Evolutionary conservation across 37 sponge, comb jelly and placozoan species (phyloP).

Genomic region (Amphimedon queenslandica): DNA sequence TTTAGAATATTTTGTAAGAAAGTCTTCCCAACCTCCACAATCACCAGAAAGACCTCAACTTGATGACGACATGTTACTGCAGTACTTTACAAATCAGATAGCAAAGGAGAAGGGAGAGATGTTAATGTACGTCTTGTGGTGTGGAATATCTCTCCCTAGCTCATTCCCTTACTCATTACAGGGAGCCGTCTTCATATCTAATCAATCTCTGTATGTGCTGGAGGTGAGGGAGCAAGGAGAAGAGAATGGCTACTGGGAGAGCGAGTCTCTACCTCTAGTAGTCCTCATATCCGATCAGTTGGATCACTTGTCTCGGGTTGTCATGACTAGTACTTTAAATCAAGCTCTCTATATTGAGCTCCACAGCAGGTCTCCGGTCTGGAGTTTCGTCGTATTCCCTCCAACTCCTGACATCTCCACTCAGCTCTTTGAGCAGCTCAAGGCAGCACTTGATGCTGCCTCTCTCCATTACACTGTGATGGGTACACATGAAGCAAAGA

Average conservation of each 20-base stretch:
- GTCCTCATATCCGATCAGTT: not conserved
- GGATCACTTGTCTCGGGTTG: constrained; percentile 9
- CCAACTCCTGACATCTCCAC: constrained; percentile 14
- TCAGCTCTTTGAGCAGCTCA: constrained; percentile 32
- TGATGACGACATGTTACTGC: constrained; percentile 13
- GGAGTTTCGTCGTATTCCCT: constrained; percentile 35
- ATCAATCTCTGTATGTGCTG: constrained; percentile 40
- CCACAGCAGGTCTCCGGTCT: constrained; percentile 10
- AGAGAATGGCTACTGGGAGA: constrained; percentile 11
- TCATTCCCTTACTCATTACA: constrained; percentile 23
- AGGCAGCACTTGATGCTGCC: constrained; percentile 44
- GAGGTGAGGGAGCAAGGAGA: constrained; percentile 19
- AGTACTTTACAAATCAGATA: constrained; percentile 11
- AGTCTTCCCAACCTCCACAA: not conserved
- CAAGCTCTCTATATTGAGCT: constrained; percentile 36
- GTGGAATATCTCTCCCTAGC: constrained; percentile 15
- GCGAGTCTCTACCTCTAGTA: constrained; percentile 36
- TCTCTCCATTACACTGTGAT: constrained; percentile 1
- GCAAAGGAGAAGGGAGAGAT: constrained; percentile 29
- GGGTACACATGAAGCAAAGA: not conserved
- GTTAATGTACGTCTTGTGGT: constrained; percentile 47
- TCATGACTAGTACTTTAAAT: constrained; percentile 27
- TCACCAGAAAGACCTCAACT: constrained; percentile 30
- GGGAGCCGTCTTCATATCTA: constrained; percentile 19
- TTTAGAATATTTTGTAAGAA: not conserved